Evolutionary conservation across 64 coral and sea anemone species (phyloP).

Genomic region (Porites australiensis): DNA sequence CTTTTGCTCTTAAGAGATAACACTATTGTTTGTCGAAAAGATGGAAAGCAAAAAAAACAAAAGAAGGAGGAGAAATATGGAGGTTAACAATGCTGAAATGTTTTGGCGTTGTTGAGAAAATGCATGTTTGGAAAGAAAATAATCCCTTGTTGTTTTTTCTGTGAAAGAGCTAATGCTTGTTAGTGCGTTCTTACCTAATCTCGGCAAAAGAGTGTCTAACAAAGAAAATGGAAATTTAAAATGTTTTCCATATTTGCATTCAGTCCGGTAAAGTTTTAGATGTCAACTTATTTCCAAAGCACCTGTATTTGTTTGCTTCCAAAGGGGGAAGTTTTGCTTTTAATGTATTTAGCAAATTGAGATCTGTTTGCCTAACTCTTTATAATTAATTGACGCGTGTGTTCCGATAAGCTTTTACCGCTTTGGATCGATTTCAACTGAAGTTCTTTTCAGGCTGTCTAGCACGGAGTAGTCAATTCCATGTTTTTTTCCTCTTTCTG

Average conservation of each 20-base stretch:
- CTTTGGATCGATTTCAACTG: not conserved
- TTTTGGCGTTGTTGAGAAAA: not conserved
- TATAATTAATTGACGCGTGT: not conserved
- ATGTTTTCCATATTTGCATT: not conserved
- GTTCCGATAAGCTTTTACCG: not conserved
- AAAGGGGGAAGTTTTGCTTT: not conserved
- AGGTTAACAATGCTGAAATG: not conserved
- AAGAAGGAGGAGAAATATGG: not conserved
- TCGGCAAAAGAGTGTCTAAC: not conserved
- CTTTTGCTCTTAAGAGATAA: not conserved
- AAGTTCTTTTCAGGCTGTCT: not conserved
- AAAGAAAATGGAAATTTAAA: not conserved
- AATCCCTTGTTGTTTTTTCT: slow-evolving; percentile 17
- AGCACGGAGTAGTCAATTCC: not conserved
- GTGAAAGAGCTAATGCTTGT: not conserved
- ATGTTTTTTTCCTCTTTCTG: not conserved
- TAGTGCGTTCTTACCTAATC: not conserved
- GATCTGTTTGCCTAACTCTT: not conserved
- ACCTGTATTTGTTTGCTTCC: slow-evolving; percentile 11
- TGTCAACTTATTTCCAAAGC: not conserved
- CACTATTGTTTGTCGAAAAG: not conserved
- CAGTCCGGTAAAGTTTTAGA: not conserved
- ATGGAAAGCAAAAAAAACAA: not conserved
- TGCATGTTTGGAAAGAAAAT: not conserved
- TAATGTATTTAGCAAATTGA: not conserved